phyloP scores from a whole-genome alignment of 1,140 invertebrate species.

The Meloidogyne floridensis region DNA sequence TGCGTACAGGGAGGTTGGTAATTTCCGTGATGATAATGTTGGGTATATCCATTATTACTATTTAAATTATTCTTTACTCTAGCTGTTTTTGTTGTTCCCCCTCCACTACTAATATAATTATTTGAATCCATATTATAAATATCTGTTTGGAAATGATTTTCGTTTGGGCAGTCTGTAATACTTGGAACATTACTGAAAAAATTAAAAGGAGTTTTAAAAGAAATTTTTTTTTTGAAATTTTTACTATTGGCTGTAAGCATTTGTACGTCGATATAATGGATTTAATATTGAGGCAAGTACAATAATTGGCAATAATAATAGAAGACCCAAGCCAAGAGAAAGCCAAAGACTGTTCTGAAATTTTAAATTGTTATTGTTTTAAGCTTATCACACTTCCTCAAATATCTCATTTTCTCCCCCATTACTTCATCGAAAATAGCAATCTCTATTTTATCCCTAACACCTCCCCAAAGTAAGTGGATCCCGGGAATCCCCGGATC shows the following conservation, averaged over 20 bases:
- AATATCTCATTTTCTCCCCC: too few relatives aligned
- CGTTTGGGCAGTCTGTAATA: conserved; percentile 43
- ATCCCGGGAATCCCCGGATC: not conserved
- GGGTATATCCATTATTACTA: conserved; percentile 11
- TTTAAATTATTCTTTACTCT: not conserved
- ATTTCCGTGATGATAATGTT: conserved; percentile 6
- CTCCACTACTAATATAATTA: conserved; percentile 15
- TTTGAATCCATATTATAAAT: conserved; percentile 41
- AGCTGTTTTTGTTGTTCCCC: conserved; percentile 7
- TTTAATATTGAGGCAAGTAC: conserved; percentile 44
- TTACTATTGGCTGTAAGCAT: conserved; percentile 52
- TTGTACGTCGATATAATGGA: conserved; percentile 40
- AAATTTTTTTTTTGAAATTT: conserved; percentile 24
- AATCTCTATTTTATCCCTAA: not conserved
- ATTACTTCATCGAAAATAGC: too few relatives aligned
- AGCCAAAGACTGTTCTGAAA: conserved; percentile 52
- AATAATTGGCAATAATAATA: conserved; percentile 51
- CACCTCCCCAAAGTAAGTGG: not conserved
- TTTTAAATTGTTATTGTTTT: not conserved
- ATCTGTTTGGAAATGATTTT: conserved; percentile 43
- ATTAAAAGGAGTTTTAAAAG: not conserved
- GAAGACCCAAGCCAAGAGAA: conserved; percentile 46
- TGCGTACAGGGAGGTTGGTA: conserved; percentile 5
- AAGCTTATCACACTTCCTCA: not conserved
- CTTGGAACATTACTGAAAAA: conserved; percentile 36